Percentiles rank a stretch among this genome's conserved stretches.
These are phyloP conservation scores for Budorcas taxicolor DNA, from an alignment of 2,113 vertebrate species.

Conservation along the genomic window DNA sequence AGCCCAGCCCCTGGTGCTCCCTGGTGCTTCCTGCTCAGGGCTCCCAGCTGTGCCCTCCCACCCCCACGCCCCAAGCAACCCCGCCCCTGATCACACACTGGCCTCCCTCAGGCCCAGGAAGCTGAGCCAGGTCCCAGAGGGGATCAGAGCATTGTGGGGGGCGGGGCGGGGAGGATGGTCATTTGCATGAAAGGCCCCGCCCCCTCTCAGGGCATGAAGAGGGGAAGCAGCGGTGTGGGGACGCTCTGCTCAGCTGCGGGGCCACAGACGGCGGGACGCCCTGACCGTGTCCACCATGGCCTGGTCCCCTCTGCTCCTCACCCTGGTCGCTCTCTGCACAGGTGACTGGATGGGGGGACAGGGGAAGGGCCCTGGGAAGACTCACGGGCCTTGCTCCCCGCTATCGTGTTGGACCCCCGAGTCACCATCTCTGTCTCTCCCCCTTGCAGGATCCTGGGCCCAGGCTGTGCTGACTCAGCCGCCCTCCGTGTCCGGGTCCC, in stretches of 20 bases:
- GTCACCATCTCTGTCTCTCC: too few relatives aligned
- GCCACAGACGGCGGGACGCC: not conserved
- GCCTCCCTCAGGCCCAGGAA: too few relatives aligned
- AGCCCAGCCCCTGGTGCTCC: too few relatives aligned
- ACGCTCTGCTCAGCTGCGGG: not conserved
- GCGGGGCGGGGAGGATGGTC: too few relatives aligned
- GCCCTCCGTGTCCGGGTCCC: accelerated
- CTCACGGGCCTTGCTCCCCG: too few relatives aligned
- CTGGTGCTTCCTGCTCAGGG: too few relatives aligned
- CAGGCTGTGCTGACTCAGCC: not conserved
- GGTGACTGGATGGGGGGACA: accelerated
- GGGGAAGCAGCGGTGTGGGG: not conserved
- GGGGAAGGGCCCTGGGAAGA: not conserved
- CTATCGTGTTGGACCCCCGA: too few relatives aligned
- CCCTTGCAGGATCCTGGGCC: not conserved
- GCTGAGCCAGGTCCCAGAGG: accelerated
- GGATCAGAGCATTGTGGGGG: too few relatives aligned
- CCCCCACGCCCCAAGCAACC: too few relatives aligned
- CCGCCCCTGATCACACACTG: too few relatives aligned
- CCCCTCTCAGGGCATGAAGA: not conserved
- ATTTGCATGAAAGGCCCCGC: not conserved
- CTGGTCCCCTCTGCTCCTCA: not conserved
- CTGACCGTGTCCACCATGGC: not conserved
- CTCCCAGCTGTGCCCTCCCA: too few relatives aligned
- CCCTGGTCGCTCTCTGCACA: not conserved